Evolutionary conservation across 2,888 invertebrate genomes (phyloP), one percentile per base, ranked within the genome.

Genomic region (Acrobasis repandana): DNA sequence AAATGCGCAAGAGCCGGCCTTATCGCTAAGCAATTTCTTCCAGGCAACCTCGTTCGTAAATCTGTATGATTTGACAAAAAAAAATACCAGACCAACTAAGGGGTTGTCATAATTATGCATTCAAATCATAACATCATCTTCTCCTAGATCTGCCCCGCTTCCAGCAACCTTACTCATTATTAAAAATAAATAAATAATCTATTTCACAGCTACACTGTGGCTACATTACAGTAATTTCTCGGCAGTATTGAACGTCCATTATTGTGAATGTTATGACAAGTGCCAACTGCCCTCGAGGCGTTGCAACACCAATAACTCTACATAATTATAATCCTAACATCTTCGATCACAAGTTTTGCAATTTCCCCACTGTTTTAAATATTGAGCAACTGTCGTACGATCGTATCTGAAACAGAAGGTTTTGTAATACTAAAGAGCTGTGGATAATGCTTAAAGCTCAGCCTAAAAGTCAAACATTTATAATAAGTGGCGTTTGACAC

Each of bases 321-420:
- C 54, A 54, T 54, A 54, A 54, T 54, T 54, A 54, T 54, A 54
- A 54, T 54, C 54, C 18, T 38, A 54, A 20, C 14, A 14, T 54
- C 54, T 54, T 54, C 20, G 54, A 54, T 54, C 18, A 38, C 20
- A 60, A 56, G 56, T 61, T 43, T 56, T 15, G 36, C 49, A 56
- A 43, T 43, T 36, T 49, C 33, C 52, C 60, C 50, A 43, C 38
- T 47, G 43, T 61, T 60, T 60, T 60, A 60, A 60, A 60, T 54
- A 56, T 61, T 61, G 50, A 43, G 56, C 15, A 61, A 61, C 48
- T 56, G 51, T 46, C 15, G n/a, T 52, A 52, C 16, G 33, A 46
- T 34, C 15, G 9, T 59, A 59, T 51, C 43, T 38, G 14, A 54
- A 38, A 38, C 38, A 38, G 18, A 16, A 18, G 20, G 36, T 54